Percentiles rank a stretch among this genome's conserved stretches.
Conservation (phyloP, 2,888 invertebrate species). For the Tineola bisselliella region DNA sequence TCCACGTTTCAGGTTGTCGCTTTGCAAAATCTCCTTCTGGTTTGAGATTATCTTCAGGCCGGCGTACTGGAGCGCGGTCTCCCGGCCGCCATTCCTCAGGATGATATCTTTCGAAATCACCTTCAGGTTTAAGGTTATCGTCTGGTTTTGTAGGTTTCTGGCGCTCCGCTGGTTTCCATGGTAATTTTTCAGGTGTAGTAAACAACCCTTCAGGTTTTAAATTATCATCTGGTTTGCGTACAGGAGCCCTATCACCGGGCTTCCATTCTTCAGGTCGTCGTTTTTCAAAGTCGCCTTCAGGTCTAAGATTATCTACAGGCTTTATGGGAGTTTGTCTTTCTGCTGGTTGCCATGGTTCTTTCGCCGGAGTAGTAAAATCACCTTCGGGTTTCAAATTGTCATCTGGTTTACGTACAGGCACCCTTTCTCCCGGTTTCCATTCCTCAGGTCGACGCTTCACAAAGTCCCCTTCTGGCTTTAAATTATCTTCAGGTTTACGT, state of each 20-base stretch:
- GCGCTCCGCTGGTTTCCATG: conserved; percentile 42
- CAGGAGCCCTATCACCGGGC: conserved; percentile 51
- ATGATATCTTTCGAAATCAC: conserved; percentile 47
- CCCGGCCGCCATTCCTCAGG: conserved; percentile 47
- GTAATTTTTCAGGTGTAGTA: conserved; percentile 32
- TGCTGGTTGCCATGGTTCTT: conserved; percentile 41
- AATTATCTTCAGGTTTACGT: conserved; percentile 63
- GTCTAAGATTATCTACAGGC: conserved; percentile 44
- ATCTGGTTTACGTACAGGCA: conserved; percentile 43
- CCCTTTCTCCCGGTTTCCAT: conserved; percentile 60
- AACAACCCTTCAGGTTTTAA: conserved; percentile 68
- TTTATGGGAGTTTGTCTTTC: conserved; percentile 43
- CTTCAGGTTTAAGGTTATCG: conserved; percentile 67
- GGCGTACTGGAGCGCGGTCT: conserved; percentile 52
- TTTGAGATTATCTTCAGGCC: conserved; percentile 61
- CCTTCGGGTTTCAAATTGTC: conserved; percentile 68
- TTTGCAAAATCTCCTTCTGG: conserved; percentile 60
- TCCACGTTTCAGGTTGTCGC: conserved; percentile 43
- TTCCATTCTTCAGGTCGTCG: conserved; percentile 33
- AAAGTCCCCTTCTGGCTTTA: conserved; percentile 67
- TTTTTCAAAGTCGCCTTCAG: conserved; percentile 59
- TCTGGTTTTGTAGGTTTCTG: conserved; percentile 40
- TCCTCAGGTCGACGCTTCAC: conserved; percentile 48
- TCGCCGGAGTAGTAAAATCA: conserved; percentile 36
- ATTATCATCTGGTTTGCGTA: conserved; percentile 68